These are phyloP conservation scores for Pinctada fucata DNA, from an alignment of 2,888 invertebrate genomes.

Conservation along the genomic window DNA sequence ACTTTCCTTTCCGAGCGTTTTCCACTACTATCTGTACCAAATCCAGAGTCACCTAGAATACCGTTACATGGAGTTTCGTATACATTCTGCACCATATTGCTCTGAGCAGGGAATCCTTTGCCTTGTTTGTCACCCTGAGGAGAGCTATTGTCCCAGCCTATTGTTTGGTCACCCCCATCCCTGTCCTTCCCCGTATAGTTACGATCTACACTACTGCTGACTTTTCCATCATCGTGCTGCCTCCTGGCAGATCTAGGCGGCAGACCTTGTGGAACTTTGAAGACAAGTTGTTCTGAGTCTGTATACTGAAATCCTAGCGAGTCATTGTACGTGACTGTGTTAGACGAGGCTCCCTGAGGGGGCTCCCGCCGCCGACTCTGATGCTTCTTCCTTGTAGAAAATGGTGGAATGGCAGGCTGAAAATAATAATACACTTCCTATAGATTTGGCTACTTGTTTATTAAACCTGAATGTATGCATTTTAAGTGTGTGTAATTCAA, in stretches of 20 bases:
- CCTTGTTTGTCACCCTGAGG: background rate
- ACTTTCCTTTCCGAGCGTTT: background rate
- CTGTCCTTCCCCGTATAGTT: background rate
- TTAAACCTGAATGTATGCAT: too few relatives aligned
- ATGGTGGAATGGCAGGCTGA: slow-evolving; percentile 40
- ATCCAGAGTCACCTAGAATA: background rate
- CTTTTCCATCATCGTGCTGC: background rate
- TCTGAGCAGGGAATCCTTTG: background rate
- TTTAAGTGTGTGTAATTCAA: too few relatives aligned
- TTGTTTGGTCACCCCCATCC: background rate
- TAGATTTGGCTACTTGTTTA: too few relatives aligned
- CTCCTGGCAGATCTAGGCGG: background rate
- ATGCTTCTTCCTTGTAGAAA: slow-evolving; percentile 36
- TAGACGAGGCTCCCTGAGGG: background rate
- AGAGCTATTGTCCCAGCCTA: background rate
- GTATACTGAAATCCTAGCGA: slow-evolving; percentile 1
- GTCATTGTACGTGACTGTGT: background rate
- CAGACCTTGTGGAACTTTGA: background rate
- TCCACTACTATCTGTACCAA: background rate
- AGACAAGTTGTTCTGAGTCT: background rate
- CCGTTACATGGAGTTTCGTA: background rate
- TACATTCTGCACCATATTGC: background rate
- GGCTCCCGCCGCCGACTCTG: slow-evolving; percentile 19
- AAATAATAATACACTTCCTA: background rate
- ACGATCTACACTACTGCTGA: background rate